Base-by-base conservation (phyloP, 2,888 invertebrate species). In the Noctuana brunneofusca region DNA sequence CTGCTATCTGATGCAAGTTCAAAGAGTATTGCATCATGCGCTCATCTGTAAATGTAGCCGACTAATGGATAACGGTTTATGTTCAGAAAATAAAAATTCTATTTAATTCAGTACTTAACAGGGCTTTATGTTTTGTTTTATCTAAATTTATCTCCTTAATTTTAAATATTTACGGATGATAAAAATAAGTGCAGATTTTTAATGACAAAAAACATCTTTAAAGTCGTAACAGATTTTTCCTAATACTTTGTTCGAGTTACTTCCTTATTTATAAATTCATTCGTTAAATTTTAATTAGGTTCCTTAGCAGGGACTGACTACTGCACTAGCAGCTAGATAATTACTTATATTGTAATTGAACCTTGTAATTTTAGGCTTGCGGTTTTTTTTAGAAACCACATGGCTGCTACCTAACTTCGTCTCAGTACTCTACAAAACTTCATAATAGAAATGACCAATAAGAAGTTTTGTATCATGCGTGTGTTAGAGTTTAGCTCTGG, bases 21-120 rank as follows among this genome's bases (percentile, higher is more conserved):
- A 14, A 57, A 12, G 18, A 53, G 14, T 50, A 63, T 66, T 65
- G 60, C 58, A 38, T 58, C 58, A 58, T 58, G 1, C 49, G 43
- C 18, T 16, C 43, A 18, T 20, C 12, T 22, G 46, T 46, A 20
- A 2, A 12, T 11, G 20, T 22, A 18, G 22, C 12, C 20, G 12
- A 46, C 5, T 22, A 46, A 22, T 11, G 11, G 35, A 12, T 41
- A 43, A 27, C 11, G 9, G 16, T 58, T 49, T 48, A 22, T 35
- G 14, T 48, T 57, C 46, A 46, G 46, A 3, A 6, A 27, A 18
- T 0, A 12, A 48, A 48, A 1, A 27, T 3, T 27, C 5, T 27
- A 27, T 27, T 35, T 35, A 35, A 35, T 35, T 35, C 8, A 1
- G 5, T 35, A 35, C 35, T 11, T n/a, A 11, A 35, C 0, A 35